These are phyloP conservation scores for Panopea generosa DNA, from an alignment of 2,888 invertebrate genomes.

Conservation along the genomic window DNA sequence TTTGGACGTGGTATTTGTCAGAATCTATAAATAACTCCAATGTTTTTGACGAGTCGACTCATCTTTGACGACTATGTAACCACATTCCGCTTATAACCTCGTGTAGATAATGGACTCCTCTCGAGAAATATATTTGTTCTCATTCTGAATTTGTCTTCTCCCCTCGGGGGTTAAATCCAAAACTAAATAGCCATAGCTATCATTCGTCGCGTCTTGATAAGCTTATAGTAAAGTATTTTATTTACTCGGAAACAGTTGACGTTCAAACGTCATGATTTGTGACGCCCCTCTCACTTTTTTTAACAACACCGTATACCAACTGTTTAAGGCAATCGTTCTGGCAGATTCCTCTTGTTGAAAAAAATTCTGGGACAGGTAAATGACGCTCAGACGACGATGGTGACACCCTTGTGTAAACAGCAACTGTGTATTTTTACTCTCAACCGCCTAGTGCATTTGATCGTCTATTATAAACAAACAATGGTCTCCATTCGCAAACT, in stretches of 20 bases:
- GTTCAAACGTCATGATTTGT: conserved; percentile 26
- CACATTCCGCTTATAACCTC: conserved; percentile 13
- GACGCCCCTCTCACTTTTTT: conserved; percentile 25
- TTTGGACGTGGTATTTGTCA: too few relatives aligned
- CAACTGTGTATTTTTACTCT: conserved; percentile 3
- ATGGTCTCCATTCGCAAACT: too few relatives aligned
- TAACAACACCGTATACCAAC: conserved; percentile 20
- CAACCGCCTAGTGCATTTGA: too few relatives aligned
- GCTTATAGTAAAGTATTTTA: conserved; percentile 22
- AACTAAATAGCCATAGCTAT: conserved; percentile 18
- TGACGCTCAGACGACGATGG: conserved; percentile 22
- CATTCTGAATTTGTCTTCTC: conserved; percentile 11
- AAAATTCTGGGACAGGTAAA: conserved; percentile 30
- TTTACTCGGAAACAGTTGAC: conserved; percentile 36
- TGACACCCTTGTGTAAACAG: conserved; percentile 39
- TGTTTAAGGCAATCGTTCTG: conserved; percentile 38
- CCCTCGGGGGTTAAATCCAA: conserved; percentile 15
- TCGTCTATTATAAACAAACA: too few relatives aligned
- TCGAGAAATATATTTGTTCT: conserved; percentile 39
- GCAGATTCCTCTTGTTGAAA: conserved; percentile 35
- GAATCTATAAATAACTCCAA: not conserved
- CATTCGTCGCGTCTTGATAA: conserved; percentile 24
- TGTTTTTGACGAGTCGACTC: not conserved
- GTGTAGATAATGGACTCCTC: conserved; percentile 30
- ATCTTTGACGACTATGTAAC: too few relatives aligned